Evolutionary conservation across 2,888 invertebrate species (phyloP), one percentile per base, ranked within the genome.

Genomic region (Anarsia innoxiella): DNA sequence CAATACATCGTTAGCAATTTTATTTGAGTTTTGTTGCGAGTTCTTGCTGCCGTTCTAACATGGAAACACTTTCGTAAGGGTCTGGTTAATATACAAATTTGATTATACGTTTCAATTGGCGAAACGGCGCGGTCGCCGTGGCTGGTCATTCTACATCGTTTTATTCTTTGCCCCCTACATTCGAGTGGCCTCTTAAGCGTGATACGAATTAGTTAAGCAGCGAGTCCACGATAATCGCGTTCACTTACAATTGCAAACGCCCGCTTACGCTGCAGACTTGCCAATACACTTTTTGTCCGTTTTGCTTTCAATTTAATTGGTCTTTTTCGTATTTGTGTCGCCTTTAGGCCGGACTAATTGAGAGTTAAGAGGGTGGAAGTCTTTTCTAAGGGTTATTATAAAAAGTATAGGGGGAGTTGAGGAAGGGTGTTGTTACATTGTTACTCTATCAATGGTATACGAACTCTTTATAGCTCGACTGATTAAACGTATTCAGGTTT

Each of bases 211-310:
- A 79, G 69, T 70, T 61, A 73, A 72, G 65, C 72, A 68, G 59
- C 63, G 66, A 74, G 64, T 64, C 56, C 48, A 55, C 51, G 61
- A n/a, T 74, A 75, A 78, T 73, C 59, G 58, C 62, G 62, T 66
- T 66, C 66, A 60, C 63, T 77, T 75, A 76, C 72, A 78, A 75
- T 77, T 72, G 69, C 73, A 72, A 77, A 68, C 70, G 60, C 64
- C 55, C 56, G 48, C 60, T 67, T 64, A 70, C 66, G 65, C 60
- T 52, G 52, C 55, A 53, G 64, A 69, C 63, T 66, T 66, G 67
- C 70, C 73, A 73, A 76, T 74, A 66, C 56, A 56, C 55, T 59
- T 56, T 58, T 60, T 56, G 51, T 57, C 59, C 59, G 55, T 59
- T 72, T 69, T 63, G 59, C 60, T 63, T 59, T 59, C 53, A 50